Conservation (phyloP, 2,113 vertebrate genomes). For the Semicossyphus pulcher region DNA sequence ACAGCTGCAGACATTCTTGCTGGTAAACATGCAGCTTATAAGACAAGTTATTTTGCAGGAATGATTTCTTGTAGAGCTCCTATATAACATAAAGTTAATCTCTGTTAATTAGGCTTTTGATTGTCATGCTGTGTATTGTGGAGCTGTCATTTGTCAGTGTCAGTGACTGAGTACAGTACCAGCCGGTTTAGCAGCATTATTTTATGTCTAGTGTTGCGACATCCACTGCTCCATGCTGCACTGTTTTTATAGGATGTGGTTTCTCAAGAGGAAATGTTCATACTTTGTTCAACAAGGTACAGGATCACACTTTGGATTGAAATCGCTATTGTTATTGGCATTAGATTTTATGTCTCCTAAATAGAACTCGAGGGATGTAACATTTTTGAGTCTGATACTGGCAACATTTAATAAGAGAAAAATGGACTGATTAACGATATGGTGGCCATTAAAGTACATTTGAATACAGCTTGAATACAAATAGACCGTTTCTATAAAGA, state of each 20-base stretch:
- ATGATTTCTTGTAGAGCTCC: not conserved
- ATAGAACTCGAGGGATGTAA: no score
- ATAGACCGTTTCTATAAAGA: no score
- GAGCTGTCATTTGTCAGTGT: slow-evolving; percentile 19
- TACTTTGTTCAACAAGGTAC: not conserved
- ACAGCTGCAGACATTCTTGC: not conserved
- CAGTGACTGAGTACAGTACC: slow-evolving; percentile 17
- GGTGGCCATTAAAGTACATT: no score
- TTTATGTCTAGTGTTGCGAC: slow-evolving; percentile 34
- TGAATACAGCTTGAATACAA: no score
- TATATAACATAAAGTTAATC: not conserved
- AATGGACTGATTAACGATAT: no score
- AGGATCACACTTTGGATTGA: not conserved
- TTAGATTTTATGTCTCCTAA: no score
- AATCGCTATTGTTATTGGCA: not conserved
- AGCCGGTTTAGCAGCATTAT: slow-evolving; percentile 60
- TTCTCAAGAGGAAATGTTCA: not conserved
- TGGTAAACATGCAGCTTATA: not conserved
- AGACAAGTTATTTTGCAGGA: not conserved
- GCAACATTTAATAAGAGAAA: no score
- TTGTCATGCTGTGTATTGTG: not conserved
- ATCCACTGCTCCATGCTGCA: not conserved
- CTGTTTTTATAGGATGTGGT: not conserved
- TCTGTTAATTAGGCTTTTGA: slow-evolving; percentile 6
- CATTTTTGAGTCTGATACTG: no score